phyloP scores from a whole-genome alignment of 2,888 invertebrate genomes.

The Melanchra persicariae region DNA sequence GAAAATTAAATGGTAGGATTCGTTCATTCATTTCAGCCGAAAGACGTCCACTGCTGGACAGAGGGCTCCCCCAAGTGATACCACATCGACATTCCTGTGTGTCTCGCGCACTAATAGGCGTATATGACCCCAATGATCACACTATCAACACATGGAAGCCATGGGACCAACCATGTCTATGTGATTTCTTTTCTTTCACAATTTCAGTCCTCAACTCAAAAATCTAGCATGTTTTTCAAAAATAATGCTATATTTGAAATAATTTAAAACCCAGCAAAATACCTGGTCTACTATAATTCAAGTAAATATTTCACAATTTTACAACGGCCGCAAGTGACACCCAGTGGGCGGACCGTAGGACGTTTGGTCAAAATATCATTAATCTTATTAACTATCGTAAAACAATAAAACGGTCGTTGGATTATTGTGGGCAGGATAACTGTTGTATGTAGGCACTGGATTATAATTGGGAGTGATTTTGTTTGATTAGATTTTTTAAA shows the following conservation, averaged over 20 bases:
- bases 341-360: slow-evolving; percentile 64
- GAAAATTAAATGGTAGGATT: too few relatives aligned
- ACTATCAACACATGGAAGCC: too few relatives aligned
- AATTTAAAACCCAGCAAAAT: slow-evolving; percentile 21
- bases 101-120: too few relatives aligned
- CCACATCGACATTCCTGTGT: too few relatives aligned
- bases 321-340: slow-evolving; percentile 53
- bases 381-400: slow-evolving; percentile 61
- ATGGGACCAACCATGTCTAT: too few relatives aligned
- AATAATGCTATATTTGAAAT: slow-evolving; percentile 7
- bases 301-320: slow-evolving; percentile 60
- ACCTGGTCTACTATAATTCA: slow-evolving; percentile 36
- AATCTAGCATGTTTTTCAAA: background rate
- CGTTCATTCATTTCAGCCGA: too few relatives aligned
- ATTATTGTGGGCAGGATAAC: slow-evolving; percentile 58
- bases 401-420: slow-evolving; percentile 66
- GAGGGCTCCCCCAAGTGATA: too few relatives aligned
- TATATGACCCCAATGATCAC: too few relatives aligned
- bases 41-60: too few relatives aligned
- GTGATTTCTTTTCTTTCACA: too few relatives aligned
- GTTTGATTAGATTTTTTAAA: slow-evolving; percentile 20
- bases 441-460: slow-evolving; percentile 41
- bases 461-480: slow-evolving; percentile 37
- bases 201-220: background rate
- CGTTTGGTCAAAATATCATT: slow-evolving; percentile 64